Percentiles rank a stretch among this genome's conserved stretches.
phyloP scores from a whole-genome alignment of 2,888 invertebrate genomes.

The Entomobrya proxima region DNA sequence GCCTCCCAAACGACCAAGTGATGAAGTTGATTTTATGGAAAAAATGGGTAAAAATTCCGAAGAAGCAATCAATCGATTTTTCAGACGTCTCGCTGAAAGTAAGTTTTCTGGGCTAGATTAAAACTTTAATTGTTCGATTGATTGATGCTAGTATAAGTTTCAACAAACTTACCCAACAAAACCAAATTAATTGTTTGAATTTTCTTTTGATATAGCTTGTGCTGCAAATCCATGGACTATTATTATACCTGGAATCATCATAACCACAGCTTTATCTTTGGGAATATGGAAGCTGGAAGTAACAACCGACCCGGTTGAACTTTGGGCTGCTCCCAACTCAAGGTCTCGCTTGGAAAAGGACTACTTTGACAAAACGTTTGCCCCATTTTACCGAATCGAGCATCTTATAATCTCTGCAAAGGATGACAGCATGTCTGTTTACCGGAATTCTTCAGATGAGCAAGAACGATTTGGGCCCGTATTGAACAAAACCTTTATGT shows the following conservation, averaged over 20 bases:
- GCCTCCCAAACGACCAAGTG: constrained; percentile 59
- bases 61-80: constrained; percentile 71
- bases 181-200: not conserved
- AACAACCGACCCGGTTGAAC: constrained; percentile 95
- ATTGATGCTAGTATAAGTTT: not conserved
- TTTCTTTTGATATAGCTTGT: constrained; percentile 67
- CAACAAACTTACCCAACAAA: not conserved
- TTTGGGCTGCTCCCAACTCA: constrained; percentile 96
- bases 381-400: constrained; percentile 96
- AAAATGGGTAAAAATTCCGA: constrained; percentile 72
- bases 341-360: constrained; percentile 90
- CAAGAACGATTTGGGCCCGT: constrained; percentile 87
- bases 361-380: constrained; percentile 95
- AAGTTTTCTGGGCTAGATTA: constrained; percentile 37
- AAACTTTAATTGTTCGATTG: not conserved
- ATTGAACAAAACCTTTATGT: constrained; percentile 88
- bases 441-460: constrained; percentile 84
- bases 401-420: constrained; percentile 87
- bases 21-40: constrained; percentile 70
- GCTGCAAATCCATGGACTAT: constrained; percentile 71
- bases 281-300: constrained; percentile 87
- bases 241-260: constrained; percentile 65
- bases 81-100: constrained; percentile 71
- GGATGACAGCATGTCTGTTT: constrained; percentile 71
- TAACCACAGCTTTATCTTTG: constrained; percentile 80